Evolutionary conservation across 2,888 invertebrate genomes (phyloP).

Genomic region (Calameuta idolon): DNA sequence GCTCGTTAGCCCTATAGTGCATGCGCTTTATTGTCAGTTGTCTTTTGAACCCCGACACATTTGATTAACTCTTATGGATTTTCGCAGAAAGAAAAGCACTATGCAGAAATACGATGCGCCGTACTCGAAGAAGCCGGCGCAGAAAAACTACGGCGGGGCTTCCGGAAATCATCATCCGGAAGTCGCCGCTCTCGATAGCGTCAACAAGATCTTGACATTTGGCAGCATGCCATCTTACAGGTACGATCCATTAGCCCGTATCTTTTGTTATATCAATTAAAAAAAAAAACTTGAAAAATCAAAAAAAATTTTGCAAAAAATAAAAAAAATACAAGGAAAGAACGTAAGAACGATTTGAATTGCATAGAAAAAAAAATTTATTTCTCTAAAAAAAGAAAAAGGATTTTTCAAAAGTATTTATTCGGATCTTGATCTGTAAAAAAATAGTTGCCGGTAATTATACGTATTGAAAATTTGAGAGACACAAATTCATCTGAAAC

Average conservation of each 20-base stretch:
- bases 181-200: conserved; percentile 83
- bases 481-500: neutral
- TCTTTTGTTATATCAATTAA: neutral
- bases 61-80: conserved; percentile 27
- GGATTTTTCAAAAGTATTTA: neutral
- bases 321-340: too few relatives aligned
- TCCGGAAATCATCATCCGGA: conserved; percentile 82
- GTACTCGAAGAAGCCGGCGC: conserved; percentile 85
- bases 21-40: conserved; percentile 56
- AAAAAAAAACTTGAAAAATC: neutral
- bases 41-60: conserved; percentile 22
- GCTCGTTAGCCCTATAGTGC: conserved; percentile 42
- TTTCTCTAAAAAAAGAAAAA: neutral
- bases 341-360: too few relatives aligned
- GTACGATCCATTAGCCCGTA: conserved; percentile 66
- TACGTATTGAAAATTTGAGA: neutral
- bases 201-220: conserved; percentile 85
- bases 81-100: conserved; percentile 85
- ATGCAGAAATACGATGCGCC: conserved; percentile 90
- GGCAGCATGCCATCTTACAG: conserved; percentile 81
- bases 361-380: too few relatives aligned
- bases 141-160: conserved; percentile 77
- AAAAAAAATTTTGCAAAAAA: neutral
- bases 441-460: neutral
- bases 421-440: neutral